Base-by-base conservation (phyloP, 1,140 invertebrate species). In the Drosophila albomicans region DNA sequence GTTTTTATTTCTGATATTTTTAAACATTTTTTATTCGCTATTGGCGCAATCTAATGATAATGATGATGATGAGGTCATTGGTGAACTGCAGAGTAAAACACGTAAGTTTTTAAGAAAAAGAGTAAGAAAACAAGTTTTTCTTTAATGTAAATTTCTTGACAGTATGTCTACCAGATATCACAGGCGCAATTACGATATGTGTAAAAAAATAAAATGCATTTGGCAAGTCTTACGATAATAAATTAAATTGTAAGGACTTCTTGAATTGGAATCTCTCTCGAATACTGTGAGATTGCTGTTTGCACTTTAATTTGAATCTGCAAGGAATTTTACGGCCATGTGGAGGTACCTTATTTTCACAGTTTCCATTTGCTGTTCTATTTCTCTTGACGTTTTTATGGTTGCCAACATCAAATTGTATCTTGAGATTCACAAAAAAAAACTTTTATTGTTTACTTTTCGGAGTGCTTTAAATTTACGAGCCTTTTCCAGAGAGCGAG, bases 381-480 rank as follows among this genome's bases (percentile, higher is more conserved):
- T 66, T 76, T 85, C 57, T 38, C 30, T 69, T 69, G 48, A n/a
- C 15, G 56, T 54, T 79, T 87, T 87, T 88, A 87, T 79, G 72
- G 70, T 72, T 58, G 62, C 66, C 51, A 69, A 16, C 72, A 73
- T 66, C 49, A 77, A 79, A 82, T 81, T 85, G 81, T 85, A 67
- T 79, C 79, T 80, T 68, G 72, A 78, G 73, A 82, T 70, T 62
- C 49, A 46, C 25, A 15, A 58, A 25, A 71, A 71, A 48, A 71
- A 88, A 88, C 72, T 87, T 87, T 87, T 87, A 84, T 80, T 87
- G 84, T 84, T 88, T 79, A 79, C 86, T 88, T 87, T 78, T 84
- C 49, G 74, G 65, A 69, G 85, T 72, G 62, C 70, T 75, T 49
- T 20, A 82, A 87, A 88, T 87, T 87, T 87, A 87, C 77, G 80